phyloP scores from a whole-genome alignment of 1,140 invertebrate genomes.

The Neelides sp. region DNA sequence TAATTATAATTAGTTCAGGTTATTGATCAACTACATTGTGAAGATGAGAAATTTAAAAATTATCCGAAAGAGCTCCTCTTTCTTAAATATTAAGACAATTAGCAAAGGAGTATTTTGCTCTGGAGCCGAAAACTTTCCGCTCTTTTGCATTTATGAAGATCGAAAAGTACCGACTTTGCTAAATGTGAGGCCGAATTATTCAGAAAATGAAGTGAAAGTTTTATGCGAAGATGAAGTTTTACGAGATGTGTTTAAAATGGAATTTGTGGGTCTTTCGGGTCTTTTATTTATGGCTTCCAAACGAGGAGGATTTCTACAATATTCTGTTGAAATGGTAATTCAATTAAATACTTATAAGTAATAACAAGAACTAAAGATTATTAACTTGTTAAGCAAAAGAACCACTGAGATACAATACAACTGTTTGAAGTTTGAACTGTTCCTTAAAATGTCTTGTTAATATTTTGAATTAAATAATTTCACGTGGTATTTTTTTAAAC shows the following conservation, averaged over 20 bases:
- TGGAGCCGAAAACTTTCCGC: too few species aligned
- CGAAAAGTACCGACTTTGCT: background rate
- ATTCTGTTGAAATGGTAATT: constrained; percentile 6
- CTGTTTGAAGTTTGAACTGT: background rate
- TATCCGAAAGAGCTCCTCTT: too few species aligned
- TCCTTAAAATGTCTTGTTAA: background rate
- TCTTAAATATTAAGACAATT: too few species aligned
- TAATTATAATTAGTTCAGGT: too few species aligned
- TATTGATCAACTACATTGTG: too few species aligned
- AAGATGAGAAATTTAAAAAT: too few species aligned
- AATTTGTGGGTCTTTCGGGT: constrained; percentile 13
- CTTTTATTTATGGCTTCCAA: constrained; percentile 11
- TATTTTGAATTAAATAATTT: background rate
- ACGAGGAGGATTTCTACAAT: constrained; percentile 16
- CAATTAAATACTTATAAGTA: background rate
- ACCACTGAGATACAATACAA: background rate
- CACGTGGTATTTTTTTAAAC: background rate
- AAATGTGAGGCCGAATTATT: background rate
- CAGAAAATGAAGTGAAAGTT: constrained; percentile 2
- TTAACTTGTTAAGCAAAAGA: background rate
- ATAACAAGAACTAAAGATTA: background rate
- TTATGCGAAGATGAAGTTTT: constrained; percentile 8
- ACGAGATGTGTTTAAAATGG: constrained; percentile 14
- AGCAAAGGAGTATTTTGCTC: too few species aligned
- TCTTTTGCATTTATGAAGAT: too few species aligned